Evolutionary conservation across 2,888 invertebrate species (phyloP).

Genomic region (Ceraclea dissimilis): DNA sequence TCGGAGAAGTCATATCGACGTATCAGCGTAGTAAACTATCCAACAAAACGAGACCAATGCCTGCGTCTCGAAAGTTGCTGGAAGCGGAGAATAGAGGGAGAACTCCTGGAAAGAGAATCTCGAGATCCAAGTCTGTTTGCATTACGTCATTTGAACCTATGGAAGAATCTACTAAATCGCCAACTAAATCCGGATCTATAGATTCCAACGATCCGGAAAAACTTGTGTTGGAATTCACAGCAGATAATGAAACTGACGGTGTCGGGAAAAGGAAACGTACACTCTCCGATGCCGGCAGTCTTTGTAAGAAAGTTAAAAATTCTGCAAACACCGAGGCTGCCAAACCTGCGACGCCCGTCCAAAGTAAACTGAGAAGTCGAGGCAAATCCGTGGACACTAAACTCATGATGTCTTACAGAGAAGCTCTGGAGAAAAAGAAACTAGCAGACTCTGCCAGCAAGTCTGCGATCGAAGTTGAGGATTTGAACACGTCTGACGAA

Average conservation of each 20-base stretch:
- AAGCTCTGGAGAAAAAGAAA: conserved; percentile 30
- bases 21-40: background rate
- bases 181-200: no score
- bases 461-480: no score
- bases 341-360: background rate
- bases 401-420: conserved; percentile 34
- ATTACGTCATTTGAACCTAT: background rate
- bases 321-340: background rate
- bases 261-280: conserved; percentile 8
- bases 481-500: no score
- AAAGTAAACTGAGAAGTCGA: conserved; percentile 15
- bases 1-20: background rate
- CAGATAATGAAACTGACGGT: background rate
- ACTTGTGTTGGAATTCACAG: background rate
- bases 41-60: background rate
- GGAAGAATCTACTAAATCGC: no score
- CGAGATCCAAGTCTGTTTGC: background rate
- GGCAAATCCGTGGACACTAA: conserved; percentile 26
- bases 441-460: background rate
- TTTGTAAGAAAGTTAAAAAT: background rate
- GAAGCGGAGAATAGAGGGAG: background rate
- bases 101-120: background rate
- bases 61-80: background rate
- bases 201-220: background rate
- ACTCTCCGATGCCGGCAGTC: conserved; percentile 1